A percentile compares a stretch with the other conserved stretches of the same genome.
phyloP scores from a whole-genome alignment of 2,888 invertebrate species.

The Stictocephala bisonia region DNA sequence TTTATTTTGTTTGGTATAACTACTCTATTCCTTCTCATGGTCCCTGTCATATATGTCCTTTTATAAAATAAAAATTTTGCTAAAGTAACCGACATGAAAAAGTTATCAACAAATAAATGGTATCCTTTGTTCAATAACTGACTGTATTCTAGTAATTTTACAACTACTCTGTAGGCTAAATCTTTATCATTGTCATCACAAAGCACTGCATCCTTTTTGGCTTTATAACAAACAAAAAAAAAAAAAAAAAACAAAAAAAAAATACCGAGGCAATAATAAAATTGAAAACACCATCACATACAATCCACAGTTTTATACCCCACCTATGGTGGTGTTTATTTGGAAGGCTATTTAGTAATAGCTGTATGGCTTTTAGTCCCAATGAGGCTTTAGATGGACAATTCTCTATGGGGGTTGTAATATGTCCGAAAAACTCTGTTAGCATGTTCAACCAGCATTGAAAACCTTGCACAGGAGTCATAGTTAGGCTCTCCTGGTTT shows the following conservation, averaged over 20 bases:
- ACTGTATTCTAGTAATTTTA: slow-evolving; percentile 19
- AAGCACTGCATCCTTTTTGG: not conserved
- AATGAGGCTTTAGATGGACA: slow-evolving; percentile 9
- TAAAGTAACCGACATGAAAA: too few relatives aligned
- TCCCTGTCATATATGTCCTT: slow-evolving; percentile 18
- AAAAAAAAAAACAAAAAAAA: too few relatives aligned
- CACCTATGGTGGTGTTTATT: too few relatives aligned
- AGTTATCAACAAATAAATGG: slow-evolving; percentile 17
- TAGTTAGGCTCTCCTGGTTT: slow-evolving; percentile 3
- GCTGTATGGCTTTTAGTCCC: slow-evolving; percentile 5
- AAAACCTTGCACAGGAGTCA: slow-evolving; percentile 13
- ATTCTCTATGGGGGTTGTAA: not conserved
- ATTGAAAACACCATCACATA: too few relatives aligned
- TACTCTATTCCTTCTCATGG: slow-evolving; percentile 12
- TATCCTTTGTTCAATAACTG: slow-evolving; percentile 19
- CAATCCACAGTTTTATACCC: too few relatives aligned
- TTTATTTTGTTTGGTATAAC: slow-evolving; percentile 14
- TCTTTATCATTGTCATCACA: not conserved
- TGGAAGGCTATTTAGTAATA: not conserved
- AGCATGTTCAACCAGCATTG: not conserved
- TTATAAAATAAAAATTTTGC: slow-evolving; percentile 18
- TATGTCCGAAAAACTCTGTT: not conserved
- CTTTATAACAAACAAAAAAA: slow-evolving; percentile 26
- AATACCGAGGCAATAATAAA: slow-evolving; percentile 17
- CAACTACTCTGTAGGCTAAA: not conserved